phyloP scores from a whole-genome alignment of 2,797 vertebrate genomes.

The Danio choprae region DNA sequence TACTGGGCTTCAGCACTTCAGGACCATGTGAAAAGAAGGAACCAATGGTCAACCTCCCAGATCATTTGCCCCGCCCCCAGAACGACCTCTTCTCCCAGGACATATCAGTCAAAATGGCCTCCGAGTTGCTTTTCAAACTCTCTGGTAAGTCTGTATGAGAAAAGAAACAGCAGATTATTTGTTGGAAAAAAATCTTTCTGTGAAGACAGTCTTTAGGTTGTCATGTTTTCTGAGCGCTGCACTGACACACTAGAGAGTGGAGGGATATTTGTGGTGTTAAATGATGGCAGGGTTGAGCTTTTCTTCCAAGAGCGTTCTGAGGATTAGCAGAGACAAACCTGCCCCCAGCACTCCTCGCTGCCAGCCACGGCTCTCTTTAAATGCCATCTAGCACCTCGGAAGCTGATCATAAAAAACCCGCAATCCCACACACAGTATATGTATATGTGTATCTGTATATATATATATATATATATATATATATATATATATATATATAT shows the following conservation, averaged over 20 bases:
- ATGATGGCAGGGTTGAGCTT: constrained; percentile 53
- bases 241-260: constrained; percentile 39
- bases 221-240: constrained; percentile 22
- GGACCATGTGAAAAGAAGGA: constrained; percentile 87
- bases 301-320: constrained; percentile 53
- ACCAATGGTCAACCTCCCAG: constrained; percentile 85
- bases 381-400: constrained; percentile 62
- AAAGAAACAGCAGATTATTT: constrained; percentile 1
- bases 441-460: too few relatives aligned
- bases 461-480: neutral
- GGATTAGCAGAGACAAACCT: constrained; percentile 58
- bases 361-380: constrained; percentile 56
- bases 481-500: neutral
- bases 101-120: constrained; percentile 99
- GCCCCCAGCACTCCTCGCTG: constrained; percentile 50
- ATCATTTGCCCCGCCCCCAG: constrained; percentile 88
- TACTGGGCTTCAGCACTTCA: constrained; percentile 93
- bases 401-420: constrained; percentile 36
- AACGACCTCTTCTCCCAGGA: constrained; percentile 98
- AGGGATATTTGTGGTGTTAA: constrained; percentile 52
- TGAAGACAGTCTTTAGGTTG: constrained; percentile 6
- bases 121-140: constrained; percentile 96
- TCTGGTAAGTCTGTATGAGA: constrained; percentile 82
- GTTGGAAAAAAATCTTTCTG: neutral
- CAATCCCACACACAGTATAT: constrained; percentile 64